phyloP scores from a whole-genome alignment of 2,888 invertebrate species.

The Acronicta psi region DNA sequence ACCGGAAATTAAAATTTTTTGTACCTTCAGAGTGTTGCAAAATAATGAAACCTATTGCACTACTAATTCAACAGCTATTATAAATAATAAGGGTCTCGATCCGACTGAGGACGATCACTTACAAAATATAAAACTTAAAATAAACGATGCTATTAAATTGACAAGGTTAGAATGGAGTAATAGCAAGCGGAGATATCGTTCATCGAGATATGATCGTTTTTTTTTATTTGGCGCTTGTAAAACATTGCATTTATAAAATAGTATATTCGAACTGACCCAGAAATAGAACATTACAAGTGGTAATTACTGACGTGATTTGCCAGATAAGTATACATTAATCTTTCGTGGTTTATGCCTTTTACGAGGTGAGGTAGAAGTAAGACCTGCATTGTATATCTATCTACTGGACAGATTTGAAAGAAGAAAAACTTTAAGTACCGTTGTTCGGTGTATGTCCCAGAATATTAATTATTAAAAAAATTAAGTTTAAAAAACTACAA shows the following conservation, averaged over 20 bases:
- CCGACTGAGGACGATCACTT: conserved; percentile 13
- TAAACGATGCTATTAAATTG: conserved; percentile 26
- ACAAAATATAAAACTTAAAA: conserved; percentile 13
- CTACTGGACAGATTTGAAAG: no score
- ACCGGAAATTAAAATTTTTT: no score
- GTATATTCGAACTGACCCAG: not conserved
- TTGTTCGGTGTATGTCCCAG: no score
- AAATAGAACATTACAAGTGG: conserved; percentile 17
- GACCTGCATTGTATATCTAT: no score
- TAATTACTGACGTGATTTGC: conserved; percentile 23
- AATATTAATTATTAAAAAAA: no score
- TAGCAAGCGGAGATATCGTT: conserved; percentile 25
- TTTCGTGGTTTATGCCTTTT: conserved; percentile 4
- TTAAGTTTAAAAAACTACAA: no score
- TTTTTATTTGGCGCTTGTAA: conserved; percentile 19
- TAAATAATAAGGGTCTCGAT: not conserved
- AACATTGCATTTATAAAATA: conserved; percentile 20
- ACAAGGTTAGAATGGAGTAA: conserved; percentile 39
- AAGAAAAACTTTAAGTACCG: no score
- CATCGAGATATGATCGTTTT: conserved; percentile 38
- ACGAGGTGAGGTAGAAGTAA: not conserved
- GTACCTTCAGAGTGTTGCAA: no score
- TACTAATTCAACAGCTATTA: no score
- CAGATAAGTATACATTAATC: conserved; percentile 2
- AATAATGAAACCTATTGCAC: no score